Conservation (phyloP, 2,797 vertebrate genomes). For the Sibirionetta formosa region DNA sequence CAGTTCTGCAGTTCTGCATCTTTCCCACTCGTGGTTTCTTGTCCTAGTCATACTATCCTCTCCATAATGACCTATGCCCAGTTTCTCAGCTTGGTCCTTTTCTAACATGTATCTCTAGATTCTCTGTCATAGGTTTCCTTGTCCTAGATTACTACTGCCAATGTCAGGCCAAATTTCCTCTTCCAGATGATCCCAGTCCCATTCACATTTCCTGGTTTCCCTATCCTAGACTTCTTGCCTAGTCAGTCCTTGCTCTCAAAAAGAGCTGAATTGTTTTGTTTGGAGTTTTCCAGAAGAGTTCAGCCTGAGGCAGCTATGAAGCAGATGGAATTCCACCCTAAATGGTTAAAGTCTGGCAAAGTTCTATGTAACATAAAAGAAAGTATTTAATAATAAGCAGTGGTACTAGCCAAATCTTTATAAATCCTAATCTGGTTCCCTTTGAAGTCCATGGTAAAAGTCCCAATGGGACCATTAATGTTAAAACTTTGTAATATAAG, state of each 20-base stretch:
- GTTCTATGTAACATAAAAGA: constrained; percentile 42
- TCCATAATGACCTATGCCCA: not conserved
- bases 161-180: not conserved
- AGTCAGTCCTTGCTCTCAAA: not conserved
- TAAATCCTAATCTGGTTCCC: constrained; percentile 34
- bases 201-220: not conserved
- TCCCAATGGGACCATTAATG: constrained; percentile 21
- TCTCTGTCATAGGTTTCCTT: not conserved
- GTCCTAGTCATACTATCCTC: not conserved
- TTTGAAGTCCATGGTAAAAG: constrained; percentile 64
- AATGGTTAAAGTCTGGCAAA: constrained; percentile 45
- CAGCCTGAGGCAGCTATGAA: constrained; percentile 15
- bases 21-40: not conserved
- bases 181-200: not conserved
- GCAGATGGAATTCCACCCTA: not conserved
- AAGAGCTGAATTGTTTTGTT: not conserved
- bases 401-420: constrained; percentile 4
- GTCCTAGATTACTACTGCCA: not conserved
- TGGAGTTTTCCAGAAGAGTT: constrained; percentile 54
- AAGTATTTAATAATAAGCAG: constrained; percentile 36
- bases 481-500: constrained; percentile 43
- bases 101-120: not conserved
- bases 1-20: not conserved
- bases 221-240: not conserved
- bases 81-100: not conserved